Conservation (phyloP, 2,113 vertebrate species). For the Struthio camelus region DNA sequence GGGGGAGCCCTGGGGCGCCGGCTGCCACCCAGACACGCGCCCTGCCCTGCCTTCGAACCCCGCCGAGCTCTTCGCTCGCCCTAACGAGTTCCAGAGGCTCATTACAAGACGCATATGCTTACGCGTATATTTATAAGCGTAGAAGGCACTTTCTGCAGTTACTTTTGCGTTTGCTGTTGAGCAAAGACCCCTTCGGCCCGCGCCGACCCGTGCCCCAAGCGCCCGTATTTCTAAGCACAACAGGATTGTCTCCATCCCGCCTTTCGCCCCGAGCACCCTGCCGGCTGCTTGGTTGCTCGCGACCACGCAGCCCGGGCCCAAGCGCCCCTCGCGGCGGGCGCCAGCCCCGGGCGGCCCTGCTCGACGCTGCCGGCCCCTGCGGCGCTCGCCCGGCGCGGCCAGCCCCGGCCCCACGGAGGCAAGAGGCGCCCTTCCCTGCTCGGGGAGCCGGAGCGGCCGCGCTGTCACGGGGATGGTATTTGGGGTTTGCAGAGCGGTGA, state of each 20-base stretch:
- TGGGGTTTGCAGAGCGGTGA: slow-evolving; percentile 51
- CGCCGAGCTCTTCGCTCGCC: background rate
- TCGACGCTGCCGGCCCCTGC: background rate
- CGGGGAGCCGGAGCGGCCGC: background rate
- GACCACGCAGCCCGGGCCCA: rapidly evolving
- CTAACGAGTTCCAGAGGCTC: background rate
- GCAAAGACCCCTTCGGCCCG: background rate
- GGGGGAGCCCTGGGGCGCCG: too few relatives aligned
- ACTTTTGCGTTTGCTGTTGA: background rate
- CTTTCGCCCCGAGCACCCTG: too few relatives aligned
- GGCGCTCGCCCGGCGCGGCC: background rate
- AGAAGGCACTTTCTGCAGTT: background rate
- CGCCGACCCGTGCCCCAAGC: too few relatives aligned
- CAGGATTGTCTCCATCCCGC: background rate
- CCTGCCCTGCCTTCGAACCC: too few relatives aligned
- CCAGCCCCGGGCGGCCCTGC: background rate
- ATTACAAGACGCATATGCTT: background rate
- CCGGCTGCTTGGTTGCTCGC: background rate
- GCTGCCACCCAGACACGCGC: too few relatives aligned
- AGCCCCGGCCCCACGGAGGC: background rate
- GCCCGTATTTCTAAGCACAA: background rate
- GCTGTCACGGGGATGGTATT: background rate
- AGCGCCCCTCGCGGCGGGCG: background rate
- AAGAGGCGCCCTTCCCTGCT: rapidly evolving
- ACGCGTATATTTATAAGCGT: background rate